A percentile compares a stretch with the other conserved stretches of the same genome.
phyloP scores from a whole-genome alignment of 2,113 vertebrate species.

The Gallinago media region DNA sequence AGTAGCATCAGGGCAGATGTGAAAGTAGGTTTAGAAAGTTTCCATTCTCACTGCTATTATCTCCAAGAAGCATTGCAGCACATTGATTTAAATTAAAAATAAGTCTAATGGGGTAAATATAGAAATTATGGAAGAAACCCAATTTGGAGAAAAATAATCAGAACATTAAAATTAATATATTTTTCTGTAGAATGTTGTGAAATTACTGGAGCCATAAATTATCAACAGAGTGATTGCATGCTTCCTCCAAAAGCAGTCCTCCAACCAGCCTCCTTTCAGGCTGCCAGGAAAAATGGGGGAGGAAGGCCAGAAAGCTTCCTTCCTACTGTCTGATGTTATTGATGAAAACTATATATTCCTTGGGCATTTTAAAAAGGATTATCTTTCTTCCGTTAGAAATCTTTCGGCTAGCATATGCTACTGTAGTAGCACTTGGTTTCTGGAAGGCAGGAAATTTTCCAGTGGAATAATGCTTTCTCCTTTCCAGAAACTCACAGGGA shows the following conservation, averaged over 20 bases:
- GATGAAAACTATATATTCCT: neutral
- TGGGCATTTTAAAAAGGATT: neutral
- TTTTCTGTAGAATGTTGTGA: neutral
- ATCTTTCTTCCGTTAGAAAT: neutral
- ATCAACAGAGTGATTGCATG: neutral
- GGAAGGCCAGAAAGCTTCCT: neutral
- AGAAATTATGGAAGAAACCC: neutral
- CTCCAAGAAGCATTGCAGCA: too few relatives aligned
- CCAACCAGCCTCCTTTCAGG: neutral
- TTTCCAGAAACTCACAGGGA: neutral
- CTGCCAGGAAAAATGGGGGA: neutral
- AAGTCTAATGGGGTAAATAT: too few relatives aligned
- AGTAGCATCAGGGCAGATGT: neutral
- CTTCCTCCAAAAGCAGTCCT: neutral
- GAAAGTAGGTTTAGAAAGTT: too few relatives aligned
- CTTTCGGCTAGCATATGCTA: neutral
- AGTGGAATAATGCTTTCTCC: neutral
- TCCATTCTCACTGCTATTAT: too few relatives aligned
- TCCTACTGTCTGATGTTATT: neutral
- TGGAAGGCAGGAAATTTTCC: neutral
- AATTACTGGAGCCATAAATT: neutral
- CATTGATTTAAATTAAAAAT: too few relatives aligned
- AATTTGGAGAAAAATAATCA: neutral
- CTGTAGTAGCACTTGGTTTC: neutral
- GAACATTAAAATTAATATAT: neutral